These are phyloP conservation scores for Zosterops lateralis DNA, from an alignment of 2,113 vertebrate genomes.

Conservation along the genomic window DNA sequence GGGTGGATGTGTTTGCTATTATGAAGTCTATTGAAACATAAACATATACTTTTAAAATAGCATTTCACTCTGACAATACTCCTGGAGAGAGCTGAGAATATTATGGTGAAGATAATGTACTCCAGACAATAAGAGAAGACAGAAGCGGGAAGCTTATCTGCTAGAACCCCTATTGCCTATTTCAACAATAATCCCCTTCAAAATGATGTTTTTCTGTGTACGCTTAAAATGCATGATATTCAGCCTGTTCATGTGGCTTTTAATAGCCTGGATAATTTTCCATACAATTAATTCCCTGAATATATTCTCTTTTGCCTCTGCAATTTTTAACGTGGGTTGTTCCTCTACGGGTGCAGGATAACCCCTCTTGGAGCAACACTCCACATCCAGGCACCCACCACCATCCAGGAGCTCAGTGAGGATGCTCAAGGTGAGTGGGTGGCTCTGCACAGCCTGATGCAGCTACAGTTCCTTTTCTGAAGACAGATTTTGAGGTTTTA, in stretches of 20 bases:
- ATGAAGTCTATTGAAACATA: constrained; percentile 61
- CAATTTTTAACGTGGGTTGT: not conserved
- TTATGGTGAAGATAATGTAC: constrained; percentile 63
- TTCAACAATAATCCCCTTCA: constrained; percentile 72
- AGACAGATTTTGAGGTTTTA: not conserved
- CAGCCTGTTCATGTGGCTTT: constrained; percentile 44
- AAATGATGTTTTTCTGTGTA: constrained; percentile 65
- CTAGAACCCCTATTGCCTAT: constrained; percentile 69
- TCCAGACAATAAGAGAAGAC: constrained; percentile 70
- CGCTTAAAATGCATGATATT: constrained; percentile 57
- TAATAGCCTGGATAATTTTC: constrained; percentile 69
- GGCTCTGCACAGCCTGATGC: not conserved
- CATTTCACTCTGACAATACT: constrained; percentile 63
- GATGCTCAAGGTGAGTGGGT: not conserved
- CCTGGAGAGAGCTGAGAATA: constrained; percentile 62
- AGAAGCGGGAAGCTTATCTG: constrained; percentile 64
- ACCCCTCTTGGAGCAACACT: not conserved
- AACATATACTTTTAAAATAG: constrained; percentile 68
- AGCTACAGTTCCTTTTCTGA: not conserved
- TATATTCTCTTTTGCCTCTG: constrained; percentile 28
- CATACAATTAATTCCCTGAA: constrained; percentile 63
- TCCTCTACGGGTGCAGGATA: not conserved
- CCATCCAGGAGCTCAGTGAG: fast-evolving
- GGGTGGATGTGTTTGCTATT: constrained; percentile 53
- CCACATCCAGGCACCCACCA: not conserved